Evolutionary conservation across 2,113 vertebrate genomes (phyloP), one percentile per base, ranked within the genome.

Genomic region (Alosa alosa): DNA sequence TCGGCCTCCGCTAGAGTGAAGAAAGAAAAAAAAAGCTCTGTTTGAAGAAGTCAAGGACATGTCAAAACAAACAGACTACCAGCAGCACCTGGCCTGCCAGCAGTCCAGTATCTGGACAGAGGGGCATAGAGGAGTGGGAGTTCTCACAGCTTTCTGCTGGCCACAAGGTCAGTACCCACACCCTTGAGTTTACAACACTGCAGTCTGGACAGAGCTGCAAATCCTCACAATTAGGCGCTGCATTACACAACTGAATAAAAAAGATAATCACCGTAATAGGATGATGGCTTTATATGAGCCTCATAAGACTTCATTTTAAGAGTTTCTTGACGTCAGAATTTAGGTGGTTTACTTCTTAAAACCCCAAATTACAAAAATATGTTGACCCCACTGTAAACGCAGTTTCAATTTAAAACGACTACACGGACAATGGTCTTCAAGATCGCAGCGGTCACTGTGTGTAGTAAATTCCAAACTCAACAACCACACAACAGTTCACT

Each of bases 11-110:
- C 41, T 2, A 44, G 41, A 0, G 41, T 44, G 41, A 44, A 18
- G 17, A 18, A 11, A 17, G 4, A 55, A 55, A 55, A 55, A 55
- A 55, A 17, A 18, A 18, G 52, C 52, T 93, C 86, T 90, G 82
- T 92, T 91, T 91, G 90, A 86, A 92, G 90, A 92, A 92, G 90
- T 92, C 91, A 87, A 92, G 89, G 90, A 93, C 92, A 92, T 94
- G 92, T 94, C 92, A 93, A 91, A 92, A 92, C 93, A 93, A 94
- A 93, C 91, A 91, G 78, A 88, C 87, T 82, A 52, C 84, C 81
- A 84, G 41, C 90, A 89, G 87, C 86, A 91, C 90, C 18, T 55
- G 52, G 52, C 52, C 17, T 55, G 52, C 89, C 86, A 83, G 90
- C 89, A 91, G 9, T 44, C 49, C 2, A 1, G 20, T 2, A 15